Evolutionary conservation across 2,888 invertebrate genomes (phyloP), one percentile per base, ranked within the genome.

Genomic region (Diloba caeruleocephala): DNA sequence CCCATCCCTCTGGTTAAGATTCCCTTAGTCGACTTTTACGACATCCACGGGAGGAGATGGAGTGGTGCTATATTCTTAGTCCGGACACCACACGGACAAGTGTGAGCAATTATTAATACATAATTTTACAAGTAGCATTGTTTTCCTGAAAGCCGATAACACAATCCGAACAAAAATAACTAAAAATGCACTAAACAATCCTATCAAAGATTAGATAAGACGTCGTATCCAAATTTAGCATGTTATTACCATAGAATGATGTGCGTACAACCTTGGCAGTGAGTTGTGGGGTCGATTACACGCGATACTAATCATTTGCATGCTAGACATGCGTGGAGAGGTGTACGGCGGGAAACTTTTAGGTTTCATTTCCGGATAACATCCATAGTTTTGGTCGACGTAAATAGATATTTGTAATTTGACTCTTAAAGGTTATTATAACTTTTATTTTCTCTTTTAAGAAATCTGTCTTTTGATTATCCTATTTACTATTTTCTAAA

Each of bases 231-330:
- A 50, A 50, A 65, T 51, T 62, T 51, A 59, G 13, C 44, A 14
- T 17, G 3, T 17, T 33, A 64, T 61, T 64, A 63, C 31, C 44
- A 63, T 64, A 72, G 46, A 60, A 55, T 32, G 42, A 53, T 32
- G 33, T 48, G 37, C 31, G 45, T 63, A 74, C 77, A 79, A 68
- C 81, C 81, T 80, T 81, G 73, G 73, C 69, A 70, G 14, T 72
- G 67, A 57, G 67, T 58, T 52, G 71, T 58, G 66, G 59, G 81
- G 81, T 81, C 81, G 79, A 75, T 81, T 65, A 75, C 79, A 71
- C 64, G 59, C 58, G 66, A 70, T 70, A 49, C 60, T 19, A 8
- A 9, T 56, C 66, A 54, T 78, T 74, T 66, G 72, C 76, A 78
- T 78, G 71, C 78, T 54, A 39, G 45, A 51, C 71, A 57, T 70